Percentiles rank a stretch among this genome's conserved stretches.
phyloP scores from a whole-genome alignment of 2,113 vertebrate genomes.

The Euleptes europaea region DNA sequence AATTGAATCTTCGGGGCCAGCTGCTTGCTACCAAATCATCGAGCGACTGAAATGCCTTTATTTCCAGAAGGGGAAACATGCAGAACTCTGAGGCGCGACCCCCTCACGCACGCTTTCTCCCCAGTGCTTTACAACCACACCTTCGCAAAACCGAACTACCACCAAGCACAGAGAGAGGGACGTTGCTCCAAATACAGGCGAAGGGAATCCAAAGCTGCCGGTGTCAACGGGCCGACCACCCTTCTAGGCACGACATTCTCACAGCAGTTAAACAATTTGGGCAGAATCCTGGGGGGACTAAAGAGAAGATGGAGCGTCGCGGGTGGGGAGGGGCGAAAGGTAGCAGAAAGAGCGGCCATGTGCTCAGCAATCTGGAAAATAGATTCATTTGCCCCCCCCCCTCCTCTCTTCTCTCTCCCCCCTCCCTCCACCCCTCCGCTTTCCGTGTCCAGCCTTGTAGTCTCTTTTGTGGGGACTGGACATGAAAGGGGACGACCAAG shows the following conservation, averaged over 20 bases:
- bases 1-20: neutral
- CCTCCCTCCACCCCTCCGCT: constrained; percentile 41
- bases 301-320: constrained; percentile 67
- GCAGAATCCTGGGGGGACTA: constrained; percentile 68
- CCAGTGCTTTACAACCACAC: neutral
- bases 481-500: constrained; percentile 86
- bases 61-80: too few species aligned
- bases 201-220: constrained; percentile 73
- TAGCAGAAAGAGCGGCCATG: constrained; percentile 75
- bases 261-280: constrained; percentile 84
- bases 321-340: constrained; percentile 44
- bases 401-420: constrained; percentile 58
- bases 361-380: constrained; percentile 87
- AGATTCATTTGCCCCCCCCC: constrained; percentile 76
- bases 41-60: neutral
- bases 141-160: too few species aligned
- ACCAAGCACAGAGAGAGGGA: neutral
- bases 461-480: constrained; percentile 80
- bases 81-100: neutral
- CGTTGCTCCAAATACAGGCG: neutral
- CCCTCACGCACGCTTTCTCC: neutral
- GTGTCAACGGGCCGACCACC: constrained; percentile 73
- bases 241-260: constrained; percentile 83
- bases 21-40: neutral
- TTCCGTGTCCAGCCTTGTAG: constrained; percentile 77